These are phyloP conservation scores for Hylaeus volcanicus DNA, from an alignment of 1,140 invertebrate species.

Conservation along the genomic window DNA sequence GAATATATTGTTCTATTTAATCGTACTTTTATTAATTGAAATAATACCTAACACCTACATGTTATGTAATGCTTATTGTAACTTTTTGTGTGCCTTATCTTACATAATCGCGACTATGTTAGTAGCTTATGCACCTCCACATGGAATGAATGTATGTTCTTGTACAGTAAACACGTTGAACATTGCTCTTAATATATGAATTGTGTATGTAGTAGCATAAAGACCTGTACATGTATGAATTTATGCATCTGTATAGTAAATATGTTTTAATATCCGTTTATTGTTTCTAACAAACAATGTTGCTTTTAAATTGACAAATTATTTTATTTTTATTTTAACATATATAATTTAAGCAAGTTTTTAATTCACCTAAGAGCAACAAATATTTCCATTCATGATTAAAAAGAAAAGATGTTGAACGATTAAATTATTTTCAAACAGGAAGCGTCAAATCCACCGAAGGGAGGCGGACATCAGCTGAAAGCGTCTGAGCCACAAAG, in stretches of 20 bases:
- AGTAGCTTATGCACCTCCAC: not conserved
- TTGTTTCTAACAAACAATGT: not conserved
- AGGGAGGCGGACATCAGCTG: slow-evolving; percentile 86
- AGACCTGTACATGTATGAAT: not conserved
- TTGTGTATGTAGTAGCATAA: not conserved
- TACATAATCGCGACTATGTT: slow-evolving; percentile 8
- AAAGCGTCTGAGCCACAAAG: slow-evolving; percentile 86
- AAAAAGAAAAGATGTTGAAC: not conserved
- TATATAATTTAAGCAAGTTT: not conserved
- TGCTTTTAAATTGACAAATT: not conserved
- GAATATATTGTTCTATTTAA: not conserved
- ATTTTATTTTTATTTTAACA: not conserved
- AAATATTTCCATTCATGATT: too few relatives aligned
- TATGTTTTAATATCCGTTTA: not conserved
- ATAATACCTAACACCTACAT: not conserved
- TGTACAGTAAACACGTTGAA: not conserved
- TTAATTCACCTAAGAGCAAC: too few relatives aligned
- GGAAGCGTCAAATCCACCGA: slow-evolving; percentile 91
- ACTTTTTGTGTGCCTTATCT: not conserved
- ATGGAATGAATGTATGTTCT: not conserved
- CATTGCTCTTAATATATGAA: not conserved
- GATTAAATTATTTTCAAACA: slow-evolving; percentile 73
- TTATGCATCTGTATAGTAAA: not conserved
- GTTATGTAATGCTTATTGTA: slow-evolving; percentile 12
- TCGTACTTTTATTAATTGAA: not conserved